Conservation (phyloP, 2,888 invertebrate species). For the Cotesia congregata region DNA sequence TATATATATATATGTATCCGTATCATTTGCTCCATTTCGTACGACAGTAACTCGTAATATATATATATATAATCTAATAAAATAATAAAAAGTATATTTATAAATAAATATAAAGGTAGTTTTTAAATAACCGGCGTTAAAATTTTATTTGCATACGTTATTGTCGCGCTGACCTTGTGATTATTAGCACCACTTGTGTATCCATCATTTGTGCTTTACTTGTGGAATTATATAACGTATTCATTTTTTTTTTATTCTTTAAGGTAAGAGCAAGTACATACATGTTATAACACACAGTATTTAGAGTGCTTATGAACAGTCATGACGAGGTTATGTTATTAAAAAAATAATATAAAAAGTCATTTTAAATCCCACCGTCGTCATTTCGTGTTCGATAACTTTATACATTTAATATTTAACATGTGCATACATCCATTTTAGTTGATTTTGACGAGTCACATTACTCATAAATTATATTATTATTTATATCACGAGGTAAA, state of each 20-base stretch:
- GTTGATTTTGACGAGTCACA: background rate
- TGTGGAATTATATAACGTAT: conserved; percentile 60
- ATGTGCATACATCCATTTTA: background rate
- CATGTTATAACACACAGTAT: conserved; percentile 48
- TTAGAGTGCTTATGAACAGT: conserved; percentile 57
- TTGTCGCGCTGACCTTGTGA: conserved; percentile 44
- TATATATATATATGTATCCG: background rate
- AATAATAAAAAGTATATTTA: background rate
- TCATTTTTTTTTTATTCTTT: background rate
- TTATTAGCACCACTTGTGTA: conserved; percentile 47
- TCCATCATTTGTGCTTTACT: conserved; percentile 38
- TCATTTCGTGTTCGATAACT: background rate
- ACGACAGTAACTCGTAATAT: too few relatives aligned
- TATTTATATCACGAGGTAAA: conserved; percentile 1
- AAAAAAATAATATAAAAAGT: conserved; percentile 24
- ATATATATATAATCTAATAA: background rate
- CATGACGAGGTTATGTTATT: conserved; percentile 32
- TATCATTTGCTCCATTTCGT: background rate
- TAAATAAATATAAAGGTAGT: background rate
- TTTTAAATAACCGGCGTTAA: conserved; percentile 9
- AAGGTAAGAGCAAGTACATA: background rate
- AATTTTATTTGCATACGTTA: conserved; percentile 1
- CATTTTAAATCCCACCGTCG: conserved; percentile 22
- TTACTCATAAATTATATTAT: background rate
- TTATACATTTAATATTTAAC: background rate